Conservation (phyloP, 2,113 vertebrate genomes). For the Melospiza melodia region DNA sequence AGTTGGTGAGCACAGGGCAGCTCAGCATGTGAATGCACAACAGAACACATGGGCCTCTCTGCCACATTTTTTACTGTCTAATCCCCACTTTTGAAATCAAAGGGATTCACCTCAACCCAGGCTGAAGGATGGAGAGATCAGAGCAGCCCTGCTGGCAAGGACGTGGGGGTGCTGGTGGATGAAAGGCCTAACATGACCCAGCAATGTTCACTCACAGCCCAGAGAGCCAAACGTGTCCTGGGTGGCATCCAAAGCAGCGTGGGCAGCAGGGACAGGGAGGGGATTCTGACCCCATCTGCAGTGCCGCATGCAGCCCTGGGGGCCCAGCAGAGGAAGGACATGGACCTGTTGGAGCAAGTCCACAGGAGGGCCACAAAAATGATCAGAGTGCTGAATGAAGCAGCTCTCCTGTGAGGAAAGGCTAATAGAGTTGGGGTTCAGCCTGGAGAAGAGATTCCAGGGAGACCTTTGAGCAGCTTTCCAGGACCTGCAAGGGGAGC, state of each 20-base stretch:
- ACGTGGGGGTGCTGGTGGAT: fast-evolving
- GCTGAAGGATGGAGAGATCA: not conserved
- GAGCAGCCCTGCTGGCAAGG: not conserved
- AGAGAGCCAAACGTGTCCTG: not conserved
- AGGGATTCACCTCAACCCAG: not conserved
- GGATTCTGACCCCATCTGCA: not conserved
- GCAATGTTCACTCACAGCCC: fast-evolving
- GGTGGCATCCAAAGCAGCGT: not conserved
- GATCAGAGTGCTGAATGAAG: not conserved
- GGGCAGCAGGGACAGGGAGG: not conserved
- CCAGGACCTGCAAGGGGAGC: not conserved
- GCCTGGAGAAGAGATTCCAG: not conserved
- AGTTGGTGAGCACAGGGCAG: not conserved
- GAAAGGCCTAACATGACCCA: not conserved
- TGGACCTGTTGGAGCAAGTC: fast-evolving
- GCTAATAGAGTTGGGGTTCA: not conserved
- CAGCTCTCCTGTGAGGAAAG: not conserved
- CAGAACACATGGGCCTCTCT: not conserved
- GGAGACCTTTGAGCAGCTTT: not conserved
- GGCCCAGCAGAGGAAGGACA: not conserved
- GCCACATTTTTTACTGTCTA: not conserved
- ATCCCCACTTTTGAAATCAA: not conserved
- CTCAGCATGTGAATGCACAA: not conserved
- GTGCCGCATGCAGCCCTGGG: not conserved
- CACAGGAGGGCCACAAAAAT: not conserved